Conservation (phyloP, 2,797 vertebrate species). For the Cephalopachus bancanus region DNA sequence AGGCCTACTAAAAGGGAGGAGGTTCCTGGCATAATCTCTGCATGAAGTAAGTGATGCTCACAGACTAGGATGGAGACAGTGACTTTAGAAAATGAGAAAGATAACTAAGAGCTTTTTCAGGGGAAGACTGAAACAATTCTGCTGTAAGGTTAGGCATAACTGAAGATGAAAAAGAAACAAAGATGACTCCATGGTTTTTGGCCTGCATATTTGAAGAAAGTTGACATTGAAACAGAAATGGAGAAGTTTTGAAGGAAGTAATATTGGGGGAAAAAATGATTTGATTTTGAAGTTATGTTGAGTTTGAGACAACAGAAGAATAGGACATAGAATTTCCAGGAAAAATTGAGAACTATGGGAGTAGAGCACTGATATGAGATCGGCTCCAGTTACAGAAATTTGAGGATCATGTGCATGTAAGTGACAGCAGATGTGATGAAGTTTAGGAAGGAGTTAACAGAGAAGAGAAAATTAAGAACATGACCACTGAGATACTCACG, state of each 20-base stretch:
- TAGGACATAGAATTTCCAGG: neutral
- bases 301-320: neutral
- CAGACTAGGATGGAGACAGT: neutral
- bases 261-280: neutral
- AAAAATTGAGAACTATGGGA: neutral
- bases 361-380: neutral
- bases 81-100: neutral
- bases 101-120: slow-evolving; percentile 35
- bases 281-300: slow-evolving; percentile 18
- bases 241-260: slow-evolving; percentile 11
- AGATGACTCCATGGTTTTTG: slow-evolving; percentile 17
- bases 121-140: slow-evolving; percentile 4
- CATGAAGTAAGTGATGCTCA: neutral
- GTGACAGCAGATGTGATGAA: neutral
- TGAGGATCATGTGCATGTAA: neutral
- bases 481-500: neutral
- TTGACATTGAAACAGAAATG: neutral
- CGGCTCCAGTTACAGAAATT: neutral
- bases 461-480: slow-evolving; percentile 29
- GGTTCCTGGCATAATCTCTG: neutral
- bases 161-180: neutral
- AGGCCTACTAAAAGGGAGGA: neutral
- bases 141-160: neutral
- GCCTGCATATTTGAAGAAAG: slow-evolving; percentile 38
- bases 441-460: slow-evolving; percentile 8